Evolutionary conservation across 2,797 vertebrate species (phyloP), one percentile per base, ranked within the genome.

Genomic region (Clamator glandarius): DNA sequence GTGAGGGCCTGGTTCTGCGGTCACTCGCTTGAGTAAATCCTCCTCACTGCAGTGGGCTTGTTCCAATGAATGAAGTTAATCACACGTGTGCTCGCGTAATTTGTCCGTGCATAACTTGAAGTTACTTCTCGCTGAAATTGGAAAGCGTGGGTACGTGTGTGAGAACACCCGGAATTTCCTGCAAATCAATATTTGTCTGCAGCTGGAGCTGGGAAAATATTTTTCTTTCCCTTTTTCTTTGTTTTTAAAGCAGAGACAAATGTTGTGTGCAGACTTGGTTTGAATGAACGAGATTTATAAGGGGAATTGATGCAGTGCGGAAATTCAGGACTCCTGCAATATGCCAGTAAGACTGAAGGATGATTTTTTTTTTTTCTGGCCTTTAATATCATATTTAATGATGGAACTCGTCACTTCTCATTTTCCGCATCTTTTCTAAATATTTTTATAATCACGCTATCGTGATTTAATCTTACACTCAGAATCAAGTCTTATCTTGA

Each of bases 211-310:
- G 54, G 46, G 29, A 24, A 59, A 25, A 26, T 51, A 51, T 26
- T 25, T 51, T 26, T 26, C 25, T 51, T 51, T 51, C 26, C 50
- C 50, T 55, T 77, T 35, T 39, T 10, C 33, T 88, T 17, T 58
- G 0, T 58, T 81, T 94, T 67, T n/a, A 42, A 93, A 93, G 59
- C 84, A 44, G 63, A 84, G 77, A 84, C 51, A 85, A 96, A 92
- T 85, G 92, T 31, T 48, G 67, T 82, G 81, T 89, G 46, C 59
- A 80, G 68, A 91, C 85, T 77, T 59, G 18, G 87, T 84, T 90
- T 63, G 73, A 90, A 93, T 61, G 52, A 92, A 69, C 41, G 62
- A 57, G 91, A 91, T 96, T 87, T 90, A 74, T 89, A 78, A 28
- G 36, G 62, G 39, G 29, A 75, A 29, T 84, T 41, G 5, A 7